A percentile compares a stretch with the other conserved stretches of the same genome.
Conservation (phyloP, 1,140 invertebrate genomes). For the Drosophila ficusphila region DNA sequence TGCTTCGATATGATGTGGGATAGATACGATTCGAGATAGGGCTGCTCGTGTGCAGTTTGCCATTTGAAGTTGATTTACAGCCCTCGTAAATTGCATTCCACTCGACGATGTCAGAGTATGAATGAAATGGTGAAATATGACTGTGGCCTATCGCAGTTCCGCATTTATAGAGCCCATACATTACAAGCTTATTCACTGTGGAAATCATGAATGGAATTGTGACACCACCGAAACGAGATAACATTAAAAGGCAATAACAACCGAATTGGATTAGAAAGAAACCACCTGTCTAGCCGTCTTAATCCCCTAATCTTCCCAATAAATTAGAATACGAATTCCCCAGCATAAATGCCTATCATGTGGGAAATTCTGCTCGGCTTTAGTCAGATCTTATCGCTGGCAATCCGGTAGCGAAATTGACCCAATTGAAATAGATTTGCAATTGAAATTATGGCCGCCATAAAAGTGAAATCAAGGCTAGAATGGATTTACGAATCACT, state of each 20-base stretch:
- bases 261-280: no score
- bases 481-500: background rate
- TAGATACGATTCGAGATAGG: background rate
- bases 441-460: background rate
- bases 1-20: background rate
- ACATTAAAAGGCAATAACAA: background rate
- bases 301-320: constrained; percentile 6
- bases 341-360: background rate
- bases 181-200: background rate
- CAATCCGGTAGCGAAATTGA: background rate
- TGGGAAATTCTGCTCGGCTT: constrained; percentile 8
- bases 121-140: constrained; percentile 10
- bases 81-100: constrained; percentile 7
- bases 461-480: constrained; percentile 7
- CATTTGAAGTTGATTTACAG: background rate
- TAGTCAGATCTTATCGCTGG: constrained; percentile 11
- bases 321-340: background rate
- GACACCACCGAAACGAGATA: background rate
- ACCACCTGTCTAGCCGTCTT: background rate
- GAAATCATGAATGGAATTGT: constrained; percentile 12
- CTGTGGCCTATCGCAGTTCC: background rate
- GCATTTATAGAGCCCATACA: background rate
- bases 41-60: background rate
- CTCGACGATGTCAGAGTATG: background rate
- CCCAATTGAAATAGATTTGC: constrained; percentile 5